These are phyloP conservation scores for Rhabdomys pumilio DNA, from an alignment of 2,797 vertebrate species.

Conservation along the genomic window DNA sequence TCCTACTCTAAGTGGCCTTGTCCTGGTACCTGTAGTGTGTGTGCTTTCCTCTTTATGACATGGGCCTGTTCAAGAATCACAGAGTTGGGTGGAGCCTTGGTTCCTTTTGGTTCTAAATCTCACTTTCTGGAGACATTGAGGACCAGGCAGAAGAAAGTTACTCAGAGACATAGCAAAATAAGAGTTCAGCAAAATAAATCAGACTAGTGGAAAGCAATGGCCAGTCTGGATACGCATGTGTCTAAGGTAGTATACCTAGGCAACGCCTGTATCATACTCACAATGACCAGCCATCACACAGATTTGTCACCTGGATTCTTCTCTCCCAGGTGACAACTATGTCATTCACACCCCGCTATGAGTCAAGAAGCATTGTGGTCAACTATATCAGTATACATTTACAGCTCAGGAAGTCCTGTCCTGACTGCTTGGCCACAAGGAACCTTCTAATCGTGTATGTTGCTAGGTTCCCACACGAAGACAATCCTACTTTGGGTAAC, in stretches of 20 bases:
- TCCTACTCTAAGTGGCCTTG: not conserved
- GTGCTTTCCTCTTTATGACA: not conserved
- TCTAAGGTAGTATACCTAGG: too few relatives aligned
- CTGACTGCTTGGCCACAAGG: not conserved
- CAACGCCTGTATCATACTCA: too few relatives aligned
- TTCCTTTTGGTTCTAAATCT: not conserved
- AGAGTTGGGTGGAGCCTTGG: not conserved
- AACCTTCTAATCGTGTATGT: not conserved
- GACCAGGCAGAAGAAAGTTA: not conserved
- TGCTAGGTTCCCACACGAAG: not conserved
- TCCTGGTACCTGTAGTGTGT: not conserved
- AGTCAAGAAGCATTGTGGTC: not conserved
- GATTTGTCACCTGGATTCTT: not conserved
- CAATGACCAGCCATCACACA: not conserved
- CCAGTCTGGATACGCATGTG: not conserved
- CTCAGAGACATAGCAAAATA: not conserved
- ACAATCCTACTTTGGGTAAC: not conserved
- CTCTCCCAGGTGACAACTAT: not conserved
- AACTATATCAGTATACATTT: not conserved
- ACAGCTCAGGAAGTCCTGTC: not conserved
- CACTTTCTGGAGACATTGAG: not conserved
- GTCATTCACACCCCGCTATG: not conserved
- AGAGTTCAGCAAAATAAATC: not conserved
- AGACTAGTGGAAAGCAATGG: not conserved
- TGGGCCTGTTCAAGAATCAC: conserved; percentile 31